Evolutionary conservation across 2,888 invertebrate species (phyloP), one percentile per base, ranked within the genome.

Genomic region (Abscondita cerata): DNA sequence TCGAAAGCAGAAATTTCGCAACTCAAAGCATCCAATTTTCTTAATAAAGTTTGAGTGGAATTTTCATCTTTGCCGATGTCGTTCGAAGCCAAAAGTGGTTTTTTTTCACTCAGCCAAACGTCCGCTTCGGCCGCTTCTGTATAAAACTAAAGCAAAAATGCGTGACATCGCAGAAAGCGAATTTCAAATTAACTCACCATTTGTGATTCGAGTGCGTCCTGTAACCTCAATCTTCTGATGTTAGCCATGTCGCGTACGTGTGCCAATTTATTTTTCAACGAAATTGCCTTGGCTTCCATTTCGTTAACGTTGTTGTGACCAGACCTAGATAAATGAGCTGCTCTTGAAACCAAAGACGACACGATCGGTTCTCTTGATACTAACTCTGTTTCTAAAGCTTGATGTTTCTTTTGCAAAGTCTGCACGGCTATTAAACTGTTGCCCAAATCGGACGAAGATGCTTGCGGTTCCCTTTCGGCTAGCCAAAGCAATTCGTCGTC

Each of bases 21-120:
- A 70, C 91, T 91, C 44, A 93, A 80, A 1, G 89, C 91, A 74
- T 96, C 95, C 31, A 98, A 82, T 70, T 95, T 90, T 75, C 96
- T 88, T 72, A 91, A 84, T 64, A 96, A 85, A 1, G 90, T 88
- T 70, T 90, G 89, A 0, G 95, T 95, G 0, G 96, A 93, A 73
- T 95, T 92, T 80, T 97, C 96, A 79, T 98, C 98, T 65, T 93
- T 91, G 0, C 97, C 98, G 44, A 91, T 89, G 78, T 97, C 96
- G 6, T 84, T 82, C 0, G 90, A 89, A 0, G 86, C 85, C 25
- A 95, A 81, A 46, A 90, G 84, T 0, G 92, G 91, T 13, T 88
- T 85, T 67, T 95, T 93, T 73, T 96, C 96, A 41, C 86, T 83
- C 73, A 98, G 90, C 96, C 97, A 98, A n/a, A 91, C 88, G 72